Conservation (phyloP, 2,888 invertebrate species). For the Zygogramma bicolorata region DNA sequence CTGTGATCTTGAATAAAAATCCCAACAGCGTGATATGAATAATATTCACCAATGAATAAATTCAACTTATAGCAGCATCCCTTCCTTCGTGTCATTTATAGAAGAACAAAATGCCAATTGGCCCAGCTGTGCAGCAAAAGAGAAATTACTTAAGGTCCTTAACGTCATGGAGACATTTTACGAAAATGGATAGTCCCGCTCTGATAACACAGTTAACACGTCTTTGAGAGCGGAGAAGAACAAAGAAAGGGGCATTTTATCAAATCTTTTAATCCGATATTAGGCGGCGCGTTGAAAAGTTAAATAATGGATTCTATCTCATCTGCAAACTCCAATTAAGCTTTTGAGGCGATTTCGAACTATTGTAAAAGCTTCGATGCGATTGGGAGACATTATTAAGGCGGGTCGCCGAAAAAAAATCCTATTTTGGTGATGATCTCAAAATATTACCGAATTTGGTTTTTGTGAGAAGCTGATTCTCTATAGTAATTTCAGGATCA, state of each 20-base stretch:
- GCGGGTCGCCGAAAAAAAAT: not conserved
- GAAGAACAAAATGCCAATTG: not conserved
- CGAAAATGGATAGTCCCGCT: constrained; percentile 30
- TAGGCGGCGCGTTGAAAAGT: constrained; percentile 51
- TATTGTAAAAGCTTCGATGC: not conserved
- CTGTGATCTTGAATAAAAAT: too few relatives aligned
- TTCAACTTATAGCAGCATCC: not conserved
- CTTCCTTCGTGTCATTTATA: not conserved
- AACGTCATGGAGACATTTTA: constrained; percentile 31
- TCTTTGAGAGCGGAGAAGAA: constrained; percentile 21
- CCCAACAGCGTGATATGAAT: too few relatives aligned
- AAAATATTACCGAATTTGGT: not conserved
- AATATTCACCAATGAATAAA: too few relatives aligned
- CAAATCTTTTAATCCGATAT: constrained; percentile 56
- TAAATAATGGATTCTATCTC: constrained; percentile 53
- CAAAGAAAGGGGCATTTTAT: constrained; percentile 42
- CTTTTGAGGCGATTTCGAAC: constrained; percentile 35
- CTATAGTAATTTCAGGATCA: too few relatives aligned
- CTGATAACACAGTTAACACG: constrained; percentile 37
- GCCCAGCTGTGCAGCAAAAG: not conserved
- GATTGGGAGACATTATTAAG: constrained; percentile 23
- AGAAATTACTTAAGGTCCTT: constrained; percentile 33
- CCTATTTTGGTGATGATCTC: not conserved
- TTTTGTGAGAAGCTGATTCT: too few relatives aligned
- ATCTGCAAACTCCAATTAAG: constrained; percentile 57